These are phyloP conservation scores for Oncopodura yosiiana DNA, from an alignment of 1,140 invertebrate genomes.

Conservation along the genomic window DNA sequence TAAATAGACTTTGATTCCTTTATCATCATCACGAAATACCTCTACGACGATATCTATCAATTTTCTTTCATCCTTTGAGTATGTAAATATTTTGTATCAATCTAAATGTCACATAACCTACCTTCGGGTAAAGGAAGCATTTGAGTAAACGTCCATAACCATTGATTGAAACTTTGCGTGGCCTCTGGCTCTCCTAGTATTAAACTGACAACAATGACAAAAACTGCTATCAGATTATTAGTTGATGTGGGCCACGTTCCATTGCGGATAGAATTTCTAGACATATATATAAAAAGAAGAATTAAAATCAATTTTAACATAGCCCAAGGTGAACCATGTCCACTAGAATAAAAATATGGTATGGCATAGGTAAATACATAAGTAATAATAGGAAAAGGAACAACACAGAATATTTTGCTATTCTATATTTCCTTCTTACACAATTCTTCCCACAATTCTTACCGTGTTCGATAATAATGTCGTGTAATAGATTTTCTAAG, in stretches of 20 bases:
- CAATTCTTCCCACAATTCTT: no score
- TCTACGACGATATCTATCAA: no score
- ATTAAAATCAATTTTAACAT: no score
- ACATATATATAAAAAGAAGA: slow-evolving; percentile 25
- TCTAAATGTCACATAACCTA: slow-evolving; percentile 23
- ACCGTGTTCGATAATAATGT: slow-evolving; percentile 37
- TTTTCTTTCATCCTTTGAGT: no score
- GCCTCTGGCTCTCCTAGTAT: slow-evolving; percentile 37
- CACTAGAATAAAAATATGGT: slow-evolving; percentile 8
- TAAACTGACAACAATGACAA: slow-evolving; percentile 36
- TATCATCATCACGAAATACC: no score
- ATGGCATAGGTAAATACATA: no score
- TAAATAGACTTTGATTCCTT: no score
- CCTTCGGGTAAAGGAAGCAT: slow-evolving; percentile 33
- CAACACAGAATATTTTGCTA: no score
- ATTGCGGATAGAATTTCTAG: slow-evolving; percentile 44
- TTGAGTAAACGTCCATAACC: slow-evolving; percentile 33
- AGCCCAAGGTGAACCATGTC: no score
- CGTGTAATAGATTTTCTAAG: slow-evolving; percentile 37
- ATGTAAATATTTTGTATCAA: slow-evolving; percentile 10
- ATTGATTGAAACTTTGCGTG: slow-evolving; percentile 33
- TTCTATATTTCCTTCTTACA: no score
- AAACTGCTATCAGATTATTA: slow-evolving; percentile 41
- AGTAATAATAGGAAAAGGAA: no score
- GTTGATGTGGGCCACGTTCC: slow-evolving; percentile 45